Percentiles rank a stretch among this genome's conserved stretches.
These are phyloP conservation scores for Crypturellus undulatus DNA, from an alignment of 2,113 vertebrate genomes.

Conservation along the genomic window DNA sequence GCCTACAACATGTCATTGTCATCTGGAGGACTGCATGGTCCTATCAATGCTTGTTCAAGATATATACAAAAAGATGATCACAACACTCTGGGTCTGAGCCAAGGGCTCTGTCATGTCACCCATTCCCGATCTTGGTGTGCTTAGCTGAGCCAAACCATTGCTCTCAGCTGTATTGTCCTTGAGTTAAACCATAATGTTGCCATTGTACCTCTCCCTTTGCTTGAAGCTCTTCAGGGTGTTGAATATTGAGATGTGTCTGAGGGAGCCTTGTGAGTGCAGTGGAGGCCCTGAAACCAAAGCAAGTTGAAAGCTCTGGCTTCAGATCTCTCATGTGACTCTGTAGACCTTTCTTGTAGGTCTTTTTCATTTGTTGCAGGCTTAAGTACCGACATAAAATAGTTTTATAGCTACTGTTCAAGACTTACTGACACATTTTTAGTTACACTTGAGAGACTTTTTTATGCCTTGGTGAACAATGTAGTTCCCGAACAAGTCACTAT, in stretches of 20 bases:
- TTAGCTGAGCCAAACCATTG: not conserved
- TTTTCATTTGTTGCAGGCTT: not conserved
- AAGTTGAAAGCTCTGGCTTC: not conserved
- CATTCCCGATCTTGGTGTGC: not conserved
- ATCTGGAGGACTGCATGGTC: not conserved
- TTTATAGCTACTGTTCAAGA: not conserved
- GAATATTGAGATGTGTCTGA: not conserved
- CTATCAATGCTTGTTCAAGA: not conserved
- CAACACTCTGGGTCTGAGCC: not conserved
- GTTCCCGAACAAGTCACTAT: not conserved
- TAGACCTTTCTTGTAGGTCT: not conserved
- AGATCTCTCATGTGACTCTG: not conserved
- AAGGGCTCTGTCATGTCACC: not conserved
- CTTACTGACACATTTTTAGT: conserved; percentile 11
- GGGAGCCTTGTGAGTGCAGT: not conserved
- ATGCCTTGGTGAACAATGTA: not conserved
- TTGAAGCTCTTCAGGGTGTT: not conserved
- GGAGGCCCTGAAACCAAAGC: not conserved
- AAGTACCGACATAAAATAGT: not conserved
- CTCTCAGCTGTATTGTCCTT: not conserved
- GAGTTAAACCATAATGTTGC: not conserved
- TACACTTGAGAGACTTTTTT: conserved; percentile 1
- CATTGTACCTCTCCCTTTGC: not conserved
- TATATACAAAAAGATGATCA: not conserved
- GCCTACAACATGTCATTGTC: not conserved